These are phyloP conservation scores for Psylliodes chrysocephalus DNA, from an alignment of 2,888 invertebrate species.

Conservation along the genomic window DNA sequence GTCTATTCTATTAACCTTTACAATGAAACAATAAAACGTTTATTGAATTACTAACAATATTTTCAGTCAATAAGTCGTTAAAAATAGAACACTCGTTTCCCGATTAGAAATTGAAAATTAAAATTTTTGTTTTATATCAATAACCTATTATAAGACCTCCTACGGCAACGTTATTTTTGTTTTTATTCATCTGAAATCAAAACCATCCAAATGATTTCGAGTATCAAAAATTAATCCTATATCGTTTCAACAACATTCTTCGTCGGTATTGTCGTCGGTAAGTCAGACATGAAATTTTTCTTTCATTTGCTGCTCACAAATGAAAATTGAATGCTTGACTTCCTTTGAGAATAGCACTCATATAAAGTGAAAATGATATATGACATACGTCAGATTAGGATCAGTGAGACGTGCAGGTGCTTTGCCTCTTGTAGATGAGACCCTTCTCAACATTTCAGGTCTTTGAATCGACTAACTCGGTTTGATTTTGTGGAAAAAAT, in stretches of 20 bases:
- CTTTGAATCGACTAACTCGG: slow-evolving; percentile 26
- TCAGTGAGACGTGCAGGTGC: slow-evolving; percentile 47
- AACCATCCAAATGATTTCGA: too few species aligned
- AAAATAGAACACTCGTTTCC: too few species aligned
- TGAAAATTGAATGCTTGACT: slow-evolving; percentile 21
- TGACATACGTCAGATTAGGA: slow-evolving; percentile 49
- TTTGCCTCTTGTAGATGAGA: slow-evolving; percentile 34
- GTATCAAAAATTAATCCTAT: neutral
- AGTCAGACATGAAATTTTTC: slow-evolving; percentile 27
- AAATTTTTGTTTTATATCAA: too few species aligned
- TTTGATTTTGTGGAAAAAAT: slow-evolving; percentile 40
- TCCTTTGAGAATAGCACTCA: slow-evolving; percentile 20
- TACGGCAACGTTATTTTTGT: too few species aligned
- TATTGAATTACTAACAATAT: too few species aligned
- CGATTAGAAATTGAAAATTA: too few species aligned
- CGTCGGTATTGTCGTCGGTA: slow-evolving; percentile 8
- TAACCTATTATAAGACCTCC: too few species aligned
- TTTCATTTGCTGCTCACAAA: slow-evolving; percentile 18
- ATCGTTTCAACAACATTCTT: slow-evolving; percentile 26
- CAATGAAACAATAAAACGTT: too few species aligned
- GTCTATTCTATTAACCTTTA: too few species aligned
- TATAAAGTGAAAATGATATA: slow-evolving; percentile 45
- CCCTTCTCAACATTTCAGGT: slow-evolving; percentile 29
- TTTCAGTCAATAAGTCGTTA: too few species aligned
- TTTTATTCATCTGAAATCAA: too few species aligned